Evolutionary conservation across 2,113 vertebrate genomes (phyloP), one percentile per base, ranked within the genome.

Genomic region (Cnemophilus loriae): DNA sequence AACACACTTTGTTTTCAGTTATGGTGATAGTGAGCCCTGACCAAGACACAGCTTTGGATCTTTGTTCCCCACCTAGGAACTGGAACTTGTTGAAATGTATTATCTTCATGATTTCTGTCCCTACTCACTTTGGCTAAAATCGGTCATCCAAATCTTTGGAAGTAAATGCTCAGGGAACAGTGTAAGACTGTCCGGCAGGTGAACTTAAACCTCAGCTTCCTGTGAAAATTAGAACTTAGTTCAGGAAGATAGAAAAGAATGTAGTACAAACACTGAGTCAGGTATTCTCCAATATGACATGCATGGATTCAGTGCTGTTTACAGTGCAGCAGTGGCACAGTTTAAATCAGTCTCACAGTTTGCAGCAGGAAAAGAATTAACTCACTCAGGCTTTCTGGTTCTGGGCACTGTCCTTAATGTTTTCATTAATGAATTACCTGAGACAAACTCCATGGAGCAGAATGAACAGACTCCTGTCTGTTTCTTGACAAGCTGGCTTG

Each of bases 271-370:
- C 55, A 41, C 17, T 3, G 12, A 55, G 26, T 63, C 42, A 19
- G 1, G 1, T 52, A 16, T 55, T 82, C 37, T n/a, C 55, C 46
- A 37, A 2, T 9, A 22, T 37, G 50, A 55, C 1, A 0, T 56
- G 17, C 37, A 6, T 0, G 1, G 57, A 33, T 17, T 61, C 42
- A 8, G 47, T 80, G 24, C 22, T 33, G 21, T 57, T 35, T 8
- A 26, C 26, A 49, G 21, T 37, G 57, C 32, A 53, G n/a, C 33
- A 23, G 27, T 59, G 33, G 20, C 47, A 39, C 16, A 13, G 27
- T 16, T 13, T 84, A 44, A 61, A 49, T 57, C n/a, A 35, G n/a
- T 61, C 21, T 63, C 28, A 5, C 1, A 1, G 52, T 33, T 33
- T 76, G 47, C 61, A 92, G 57, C 32, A 53, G 57, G 21, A 63